These are phyloP conservation scores for Chinchilla lanigera DNA, from an alignment of 2,113 vertebrate genomes.

Conservation along the genomic window DNA sequence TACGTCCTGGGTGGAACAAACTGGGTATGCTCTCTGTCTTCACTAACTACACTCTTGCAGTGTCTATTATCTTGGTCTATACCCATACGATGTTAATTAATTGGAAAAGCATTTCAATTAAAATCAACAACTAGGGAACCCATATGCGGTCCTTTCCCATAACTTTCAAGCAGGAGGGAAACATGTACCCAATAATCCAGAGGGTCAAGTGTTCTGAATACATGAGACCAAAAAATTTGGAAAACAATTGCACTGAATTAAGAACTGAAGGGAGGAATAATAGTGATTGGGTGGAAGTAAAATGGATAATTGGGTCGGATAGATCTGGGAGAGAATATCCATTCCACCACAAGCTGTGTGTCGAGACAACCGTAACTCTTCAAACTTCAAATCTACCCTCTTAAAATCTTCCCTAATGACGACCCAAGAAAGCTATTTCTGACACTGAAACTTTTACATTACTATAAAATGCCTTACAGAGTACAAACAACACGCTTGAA, in stretches of 20 bases:
- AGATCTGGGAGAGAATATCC: neutral
- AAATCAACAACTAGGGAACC: neutral
- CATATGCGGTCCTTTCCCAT: neutral
- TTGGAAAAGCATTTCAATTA: neutral
- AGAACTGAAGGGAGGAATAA: neutral
- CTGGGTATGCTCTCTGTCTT: neutral
- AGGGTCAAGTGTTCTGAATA: neutral
- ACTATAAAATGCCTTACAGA: neutral
- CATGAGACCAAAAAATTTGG: neutral
- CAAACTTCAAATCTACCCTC: neutral
- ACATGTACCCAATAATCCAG: neutral
- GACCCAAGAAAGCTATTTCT: neutral
- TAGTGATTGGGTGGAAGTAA: neutral
- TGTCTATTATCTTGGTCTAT: neutral
- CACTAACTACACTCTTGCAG: neutral
- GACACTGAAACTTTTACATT: neutral
- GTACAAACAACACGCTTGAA: neutral
- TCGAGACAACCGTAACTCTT: neutral
- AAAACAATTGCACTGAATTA: neutral
- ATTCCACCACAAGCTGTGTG: neutral
- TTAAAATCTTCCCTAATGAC: neutral
- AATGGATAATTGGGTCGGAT: neutral
- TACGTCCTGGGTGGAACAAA: neutral
- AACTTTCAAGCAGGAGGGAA: neutral
- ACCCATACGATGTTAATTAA: neutral